A percentile compares a stretch with the other conserved stretches of the same genome.
Evolutionary conservation across 2,797 vertebrate genomes (phyloP).

Genomic region (Siniperca obscura): DNA sequence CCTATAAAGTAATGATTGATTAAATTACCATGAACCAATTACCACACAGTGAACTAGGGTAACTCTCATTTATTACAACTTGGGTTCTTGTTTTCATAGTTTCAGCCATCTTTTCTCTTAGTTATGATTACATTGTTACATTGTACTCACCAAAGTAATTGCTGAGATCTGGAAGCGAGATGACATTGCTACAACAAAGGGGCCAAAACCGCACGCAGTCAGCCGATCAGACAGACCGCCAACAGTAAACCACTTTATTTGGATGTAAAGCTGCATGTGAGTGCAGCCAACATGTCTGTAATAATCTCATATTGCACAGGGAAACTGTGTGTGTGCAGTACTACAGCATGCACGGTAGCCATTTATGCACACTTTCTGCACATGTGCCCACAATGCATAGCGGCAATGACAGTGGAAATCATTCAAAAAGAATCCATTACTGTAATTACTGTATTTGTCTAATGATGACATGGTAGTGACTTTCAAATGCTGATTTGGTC

Average conservation of each 20-base stretch:
- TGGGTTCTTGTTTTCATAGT: too few relatives aligned
- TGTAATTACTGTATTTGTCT: background rate
- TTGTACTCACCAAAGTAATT: background rate
- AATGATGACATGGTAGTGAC: background rate
- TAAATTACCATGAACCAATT: constrained; percentile 8
- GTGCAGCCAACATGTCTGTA: background rate
- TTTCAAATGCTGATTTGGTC: background rate
- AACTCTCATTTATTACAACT: too few relatives aligned
- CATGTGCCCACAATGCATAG: too few relatives aligned
- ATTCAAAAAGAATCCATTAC: background rate
- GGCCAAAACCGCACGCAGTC: too few relatives aligned
- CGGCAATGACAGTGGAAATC: too few relatives aligned
- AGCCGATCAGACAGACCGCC: background rate
- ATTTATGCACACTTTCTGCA: background rate
- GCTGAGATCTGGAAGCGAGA: background rate
- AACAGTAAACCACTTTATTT: background rate
- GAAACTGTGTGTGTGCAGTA: background rate
- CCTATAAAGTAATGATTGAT: constrained; percentile 13
- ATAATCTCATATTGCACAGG: background rate
- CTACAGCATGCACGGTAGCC: too few relatives aligned
- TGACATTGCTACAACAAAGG: background rate
- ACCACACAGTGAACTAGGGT: background rate
- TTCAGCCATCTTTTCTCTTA: background rate
- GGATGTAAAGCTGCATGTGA: background rate
- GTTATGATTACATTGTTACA: background rate